These are phyloP conservation scores for Acanthococcus lagerstroemiae DNA, from an alignment of 2,888 invertebrate genomes.

Conservation along the genomic window DNA sequence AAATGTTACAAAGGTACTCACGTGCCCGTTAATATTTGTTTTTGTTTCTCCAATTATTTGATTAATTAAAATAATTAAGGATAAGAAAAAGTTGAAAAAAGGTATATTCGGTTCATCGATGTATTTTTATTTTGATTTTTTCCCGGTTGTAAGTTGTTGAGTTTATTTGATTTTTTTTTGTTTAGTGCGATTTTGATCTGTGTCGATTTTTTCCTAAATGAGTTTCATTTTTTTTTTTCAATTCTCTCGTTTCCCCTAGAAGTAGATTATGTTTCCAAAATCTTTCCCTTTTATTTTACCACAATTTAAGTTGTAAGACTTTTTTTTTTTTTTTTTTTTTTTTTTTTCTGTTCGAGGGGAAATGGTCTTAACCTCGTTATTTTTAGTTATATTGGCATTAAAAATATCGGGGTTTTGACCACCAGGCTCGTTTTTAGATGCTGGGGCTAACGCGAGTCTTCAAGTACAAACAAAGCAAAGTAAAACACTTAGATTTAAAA, in stretches of 20 bases:
- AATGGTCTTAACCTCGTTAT: conserved; percentile 19
- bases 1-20: conserved; percentile 19
- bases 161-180: no score
- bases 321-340: background rate
- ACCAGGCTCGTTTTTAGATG: conserved; percentile 25
- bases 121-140: conserved; percentile 22
- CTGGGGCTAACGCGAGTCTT: conserved; percentile 29
- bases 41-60: conserved; percentile 18
- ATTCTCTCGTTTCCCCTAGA: background rate
- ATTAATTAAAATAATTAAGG: background rate
- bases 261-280: background rate
- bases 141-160: background rate
- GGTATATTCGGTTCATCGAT: background rate
- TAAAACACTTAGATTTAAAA: no score
- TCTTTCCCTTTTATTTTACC: conserved; percentile 1
- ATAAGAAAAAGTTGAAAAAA: conserved; percentile 7
- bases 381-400: conserved; percentile 17
- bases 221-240: conserved; percentile 16
- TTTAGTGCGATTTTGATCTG: conserved; percentile 16
- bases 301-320: background rate
- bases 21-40: conserved; percentile 18
- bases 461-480: conserved; percentile 29
- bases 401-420: conserved; percentile 16
- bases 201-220: conserved; percentile 7
- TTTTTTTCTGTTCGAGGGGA: background rate